Percentiles rank a stretch among this genome's conserved stretches.
phyloP scores from a whole-genome alignment of 2,113 vertebrate genomes.

The Chunga burmeisteri region DNA sequence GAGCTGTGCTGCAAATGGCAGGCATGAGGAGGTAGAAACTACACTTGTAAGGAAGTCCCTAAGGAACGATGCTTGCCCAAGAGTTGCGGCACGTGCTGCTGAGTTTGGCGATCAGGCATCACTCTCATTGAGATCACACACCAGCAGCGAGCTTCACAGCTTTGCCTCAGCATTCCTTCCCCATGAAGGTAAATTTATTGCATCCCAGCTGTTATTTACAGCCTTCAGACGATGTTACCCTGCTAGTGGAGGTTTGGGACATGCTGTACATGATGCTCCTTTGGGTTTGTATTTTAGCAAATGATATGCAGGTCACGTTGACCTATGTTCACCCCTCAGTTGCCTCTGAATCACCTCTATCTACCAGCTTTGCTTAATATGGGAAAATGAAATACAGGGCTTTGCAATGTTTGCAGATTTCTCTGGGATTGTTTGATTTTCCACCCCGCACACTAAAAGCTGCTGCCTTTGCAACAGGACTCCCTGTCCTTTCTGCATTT shows the following conservation, averaged over 20 bases:
- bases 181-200: background rate
- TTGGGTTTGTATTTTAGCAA: background rate
- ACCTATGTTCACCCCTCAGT: background rate
- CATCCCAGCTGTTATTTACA: background rate
- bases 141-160: background rate
- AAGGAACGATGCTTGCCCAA: fast-evolving
- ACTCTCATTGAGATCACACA: background rate
- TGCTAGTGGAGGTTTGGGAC: background rate
- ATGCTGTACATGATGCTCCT: fast-evolving
- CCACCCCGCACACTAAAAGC: background rate
- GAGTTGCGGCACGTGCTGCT: fast-evolving
- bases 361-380: fast-evolving
- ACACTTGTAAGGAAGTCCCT: background rate
- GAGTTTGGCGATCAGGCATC: fast-evolving
- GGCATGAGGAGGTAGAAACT: background rate
- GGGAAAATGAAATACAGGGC: background rate
- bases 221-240: fast-evolving
- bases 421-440: slow-evolving; percentile 37
- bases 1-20: fast-evolving
- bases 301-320: background rate
- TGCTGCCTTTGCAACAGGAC: background rate
- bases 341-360: background rate
- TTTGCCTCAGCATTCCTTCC: background rate
- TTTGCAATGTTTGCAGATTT: background rate
- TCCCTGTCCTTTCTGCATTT: background rate